Base-by-base conservation (phyloP, 2,888 invertebrate genomes). In the Gryllus longicercus region DNA sequence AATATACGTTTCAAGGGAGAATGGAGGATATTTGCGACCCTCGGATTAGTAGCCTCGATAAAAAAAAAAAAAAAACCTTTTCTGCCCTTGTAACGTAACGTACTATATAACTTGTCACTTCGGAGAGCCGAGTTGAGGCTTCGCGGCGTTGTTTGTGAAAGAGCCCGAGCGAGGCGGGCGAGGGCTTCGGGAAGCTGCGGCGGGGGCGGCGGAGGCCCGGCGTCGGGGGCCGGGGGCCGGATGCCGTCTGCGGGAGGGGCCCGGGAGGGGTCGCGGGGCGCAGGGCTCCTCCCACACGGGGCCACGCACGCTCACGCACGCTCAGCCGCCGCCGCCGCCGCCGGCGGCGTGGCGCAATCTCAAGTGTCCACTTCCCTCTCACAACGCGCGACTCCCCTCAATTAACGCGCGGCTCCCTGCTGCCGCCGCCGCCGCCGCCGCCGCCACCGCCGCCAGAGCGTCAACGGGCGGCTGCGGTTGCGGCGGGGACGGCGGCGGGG, bases 291-390 rank as follows among this genome's bases (percentile, higher is more conserved):
- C 49, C 78, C 50, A n/a, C 21, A 38, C n/a, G 18, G 5, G 2
- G 5, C 16, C 78, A 51, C 78, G 21, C 78, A 63, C 78, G n/a
- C 63, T 38, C 63, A 25, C 51, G 78, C 51, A 51, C 51, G 50
- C n/a, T 63, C 63, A 1, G 63, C 51, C 76, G 75, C 50, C 50
- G 76, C 79, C 79, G 76, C 77, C 25, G 25, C 2, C 25, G 38
- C 38, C 38, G 16, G 38, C 74, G 75, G 49, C 50, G 76, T 81
- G 81, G 76, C 77, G 81, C 81, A 79, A 79, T 51, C 77, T 81
- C 79, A 81, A 81, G 81, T 81, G 77, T 79, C 77, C 77, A 79
- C 79, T 81, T 81, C 81, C 81, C 79, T 81, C 81, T 81, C 81
- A 79, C 74, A 74, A 21, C 75, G 23, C 50, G 25, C 23, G 63